Base-by-base conservation (phyloP, 2,113 vertebrate species). In the Corynorhinus townsendii region DNA sequence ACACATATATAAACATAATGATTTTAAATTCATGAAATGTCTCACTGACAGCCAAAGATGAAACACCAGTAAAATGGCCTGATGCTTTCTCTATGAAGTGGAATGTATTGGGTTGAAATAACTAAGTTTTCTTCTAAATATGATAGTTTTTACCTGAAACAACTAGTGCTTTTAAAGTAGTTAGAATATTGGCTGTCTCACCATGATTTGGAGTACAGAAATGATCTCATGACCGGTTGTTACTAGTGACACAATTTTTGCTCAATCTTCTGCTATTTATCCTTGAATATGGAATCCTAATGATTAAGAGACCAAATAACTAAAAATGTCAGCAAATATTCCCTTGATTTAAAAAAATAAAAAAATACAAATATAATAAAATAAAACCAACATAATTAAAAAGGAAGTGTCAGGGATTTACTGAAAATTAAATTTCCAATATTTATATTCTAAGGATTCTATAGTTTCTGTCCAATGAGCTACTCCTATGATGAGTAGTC, bases 291-390 rank as follows among this genome's bases (percentile, higher is more conserved):
- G 54, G 7, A 92, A 76, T 72, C 30, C 14, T 66, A 59, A 30
- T 7, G 22, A 75, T 69, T 71, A 91, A 76, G 66, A 77, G 4
- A 54, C 20, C n/a, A 71, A 73, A 75, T 35, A 84, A 95, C 33
- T 40, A 84, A 68, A 90, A 87, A 64, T 64, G 77, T 90, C 3
- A 91, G 68, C 4, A 66, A 89, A 76, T 79, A 90, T 3, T 59
- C 1, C 45, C 11, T 88, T 93, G 19, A 94, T 68, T 81, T 88
- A 81, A 94, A 87, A 80, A 40, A 90, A 59, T 88, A 80, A 71
- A 62, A 90, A 89, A 85, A 89, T 5, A 15, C 5, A 81, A 71
- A 92, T 19, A 62, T 69, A 86, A 73, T n/a, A 68, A 94, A 68
- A 52, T 10, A 40, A 64, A 85, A 66, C 33, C 30, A 82, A 40